Percentiles rank a stretch among this genome's conserved stretches.
phyloP scores from a whole-genome alignment of 2,888 invertebrate species.

The Mesoligia furuncula region DNA sequence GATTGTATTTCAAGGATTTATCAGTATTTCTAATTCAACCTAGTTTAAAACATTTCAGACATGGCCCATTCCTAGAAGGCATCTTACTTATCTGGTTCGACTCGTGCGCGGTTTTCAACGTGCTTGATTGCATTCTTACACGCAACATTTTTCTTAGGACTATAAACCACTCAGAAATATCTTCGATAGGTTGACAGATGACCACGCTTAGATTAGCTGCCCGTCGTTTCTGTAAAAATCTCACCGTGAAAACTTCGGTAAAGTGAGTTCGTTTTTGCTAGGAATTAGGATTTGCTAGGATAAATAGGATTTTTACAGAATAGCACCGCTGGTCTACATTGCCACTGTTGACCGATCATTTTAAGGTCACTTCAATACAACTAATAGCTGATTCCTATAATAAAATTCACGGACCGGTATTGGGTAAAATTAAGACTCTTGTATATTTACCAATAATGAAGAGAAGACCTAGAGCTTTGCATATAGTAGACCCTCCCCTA shows the following conservation, averaged over 20 bases:
- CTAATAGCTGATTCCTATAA: too few relatives aligned
- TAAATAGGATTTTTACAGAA: too few relatives aligned
- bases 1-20: constrained; percentile 4
- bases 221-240: too few relatives aligned
- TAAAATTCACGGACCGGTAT: too few relatives aligned
- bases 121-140: constrained; percentile 21
- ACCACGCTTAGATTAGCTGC: not conserved
- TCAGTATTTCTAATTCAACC: constrained; percentile 12
- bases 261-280: too few relatives aligned
- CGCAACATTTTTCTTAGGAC: constrained; percentile 17
- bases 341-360: not conserved
- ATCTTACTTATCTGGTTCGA: constrained; percentile 5
- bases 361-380: not conserved
- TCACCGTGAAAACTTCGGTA: too few relatives aligned
- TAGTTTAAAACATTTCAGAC: constrained; percentile 1
- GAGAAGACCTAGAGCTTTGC: too few relatives aligned
- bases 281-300: too few relatives aligned
- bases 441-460: too few relatives aligned
- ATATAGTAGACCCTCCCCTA: too few relatives aligned
- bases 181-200: not conserved
- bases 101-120: not conserved
- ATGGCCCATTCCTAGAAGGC: not conserved
- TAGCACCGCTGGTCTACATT: too few relatives aligned
- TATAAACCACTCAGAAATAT: not conserved
- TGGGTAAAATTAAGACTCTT: too few relatives aligned